Conservation (phyloP, 2,888 invertebrate genomes). For the Electrophaes corylata region DNA sequence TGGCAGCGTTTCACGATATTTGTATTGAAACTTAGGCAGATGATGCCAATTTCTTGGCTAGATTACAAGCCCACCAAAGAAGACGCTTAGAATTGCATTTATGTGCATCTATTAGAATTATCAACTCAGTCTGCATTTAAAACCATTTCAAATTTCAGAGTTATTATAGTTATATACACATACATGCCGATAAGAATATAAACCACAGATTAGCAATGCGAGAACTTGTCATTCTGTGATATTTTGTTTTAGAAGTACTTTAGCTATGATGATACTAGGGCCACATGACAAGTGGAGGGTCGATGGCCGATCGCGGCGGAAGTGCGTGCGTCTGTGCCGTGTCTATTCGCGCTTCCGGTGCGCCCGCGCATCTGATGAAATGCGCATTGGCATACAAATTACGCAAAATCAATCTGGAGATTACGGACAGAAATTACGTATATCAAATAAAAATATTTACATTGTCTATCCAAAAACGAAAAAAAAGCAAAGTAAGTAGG, state of each 20-base stretch:
- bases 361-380: conserved; percentile 61
- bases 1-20: conserved; percentile 38
- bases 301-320: conserved; percentile 72
- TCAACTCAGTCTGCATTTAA: not conserved
- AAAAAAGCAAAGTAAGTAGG: too few species aligned
- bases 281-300: conserved; percentile 68
- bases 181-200: not conserved
- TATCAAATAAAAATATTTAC: not conserved
- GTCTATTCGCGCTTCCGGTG: conserved; percentile 81
- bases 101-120: conserved; percentile 26
- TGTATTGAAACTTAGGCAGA: conserved; percentile 40
- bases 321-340: conserved; percentile 80
- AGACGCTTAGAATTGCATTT: conserved; percentile 18
- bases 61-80: conserved; percentile 35
- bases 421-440: not conserved
- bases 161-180: not conserved
- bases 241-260: not conserved
- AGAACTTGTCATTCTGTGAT: not conserved
- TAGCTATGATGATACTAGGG: conserved; percentile 47
- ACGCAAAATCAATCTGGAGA: conserved; percentile 2
- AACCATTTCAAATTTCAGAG: not conserved
- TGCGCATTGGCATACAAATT: conserved; percentile 41
- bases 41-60: conserved; percentile 40
- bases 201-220: not conserved
- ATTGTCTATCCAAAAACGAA: not conserved